phyloP scores from a whole-genome alignment of 2,888 invertebrate genomes.

The Aspidapion aeneum region DNA sequence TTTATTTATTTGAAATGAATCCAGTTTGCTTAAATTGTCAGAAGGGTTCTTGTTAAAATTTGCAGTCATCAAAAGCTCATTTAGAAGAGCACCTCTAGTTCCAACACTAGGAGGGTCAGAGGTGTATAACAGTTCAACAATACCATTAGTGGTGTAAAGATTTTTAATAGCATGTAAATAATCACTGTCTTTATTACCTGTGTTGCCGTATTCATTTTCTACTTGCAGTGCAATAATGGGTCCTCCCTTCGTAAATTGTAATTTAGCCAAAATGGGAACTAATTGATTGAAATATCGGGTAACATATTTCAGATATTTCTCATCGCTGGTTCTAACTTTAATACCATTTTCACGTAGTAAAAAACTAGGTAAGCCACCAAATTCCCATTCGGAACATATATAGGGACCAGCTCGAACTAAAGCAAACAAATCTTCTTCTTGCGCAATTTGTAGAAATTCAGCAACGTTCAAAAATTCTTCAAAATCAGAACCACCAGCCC shows the following conservation, averaged over 20 bases:
- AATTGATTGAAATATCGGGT: constrained; percentile 51
- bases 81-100: constrained; percentile 27
- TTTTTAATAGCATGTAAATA: constrained; percentile 48
- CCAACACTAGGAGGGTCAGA: constrained; percentile 45
- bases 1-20: constrained; percentile 49
- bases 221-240: constrained; percentile 84
- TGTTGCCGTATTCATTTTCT: constrained; percentile 69
- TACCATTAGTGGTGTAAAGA: constrained; percentile 29
- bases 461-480: constrained; percentile 54
- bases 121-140: constrained; percentile 50
- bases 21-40: constrained; percentile 42
- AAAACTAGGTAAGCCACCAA: constrained; percentile 42
- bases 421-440: constrained; percentile 73
- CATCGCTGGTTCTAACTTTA: constrained; percentile 41
- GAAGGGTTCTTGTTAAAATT: constrained; percentile 50
- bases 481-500: constrained; percentile 49
- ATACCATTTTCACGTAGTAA: constrained; percentile 46
- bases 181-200: constrained; percentile 41
- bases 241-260: constrained; percentile 69
- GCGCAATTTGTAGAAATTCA: constrained; percentile 66
- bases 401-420: constrained; percentile 86
- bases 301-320: constrained; percentile 43
- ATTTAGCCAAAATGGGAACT: constrained; percentile 49
- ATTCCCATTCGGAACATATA: constrained; percentile 87
- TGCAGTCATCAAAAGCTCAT: constrained; percentile 47